Evolutionary conservation across 2,113 vertebrate genomes (phyloP).

Genomic region (Tragulus kanchil): DNA sequence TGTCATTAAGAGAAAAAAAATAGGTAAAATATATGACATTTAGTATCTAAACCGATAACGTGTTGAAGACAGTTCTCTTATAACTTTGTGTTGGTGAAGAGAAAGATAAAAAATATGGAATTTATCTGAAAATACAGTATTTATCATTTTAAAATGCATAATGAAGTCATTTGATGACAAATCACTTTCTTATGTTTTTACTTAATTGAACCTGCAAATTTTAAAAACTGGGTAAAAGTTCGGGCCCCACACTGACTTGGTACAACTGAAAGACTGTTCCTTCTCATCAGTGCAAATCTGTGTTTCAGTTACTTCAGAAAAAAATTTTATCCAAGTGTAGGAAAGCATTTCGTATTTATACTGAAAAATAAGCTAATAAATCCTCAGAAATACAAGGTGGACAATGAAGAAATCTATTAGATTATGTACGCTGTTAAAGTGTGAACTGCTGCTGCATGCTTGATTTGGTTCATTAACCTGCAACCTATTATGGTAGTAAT

Average conservation of each 20-base stretch:
- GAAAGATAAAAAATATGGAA: slow-evolving; percentile 23
- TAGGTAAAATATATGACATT: background rate
- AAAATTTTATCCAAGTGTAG: slow-evolving; percentile 49
- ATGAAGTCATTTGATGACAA: slow-evolving; percentile 6
- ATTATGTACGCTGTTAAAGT: slow-evolving; percentile 40
- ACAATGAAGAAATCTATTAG: slow-evolving; percentile 7
- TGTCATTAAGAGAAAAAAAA: background rate
- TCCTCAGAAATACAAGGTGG: slow-evolving; percentile 48
- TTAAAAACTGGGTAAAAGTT: background rate
- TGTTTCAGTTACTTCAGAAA: slow-evolving; percentile 48
- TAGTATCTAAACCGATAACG: slow-evolving; percentile 10
- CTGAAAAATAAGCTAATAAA: slow-evolving; percentile 53
- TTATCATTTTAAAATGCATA: slow-evolving; percentile 36
- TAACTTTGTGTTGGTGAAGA: background rate
- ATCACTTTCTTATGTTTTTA: slow-evolving; percentile 38
- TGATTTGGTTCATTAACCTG: slow-evolving; percentile 47
- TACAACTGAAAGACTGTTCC: background rate
- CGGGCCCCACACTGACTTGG: background rate
- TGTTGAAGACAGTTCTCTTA: background rate
- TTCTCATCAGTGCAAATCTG: background rate
- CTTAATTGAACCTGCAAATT: background rate
- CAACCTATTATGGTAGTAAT: background rate
- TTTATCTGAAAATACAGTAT: slow-evolving; percentile 42
- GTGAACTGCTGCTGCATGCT: background rate
- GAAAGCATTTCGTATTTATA: slow-evolving; percentile 31